Conservation (phyloP, 2,888 invertebrate genomes). For the Drosophila ezoana region DNA sequence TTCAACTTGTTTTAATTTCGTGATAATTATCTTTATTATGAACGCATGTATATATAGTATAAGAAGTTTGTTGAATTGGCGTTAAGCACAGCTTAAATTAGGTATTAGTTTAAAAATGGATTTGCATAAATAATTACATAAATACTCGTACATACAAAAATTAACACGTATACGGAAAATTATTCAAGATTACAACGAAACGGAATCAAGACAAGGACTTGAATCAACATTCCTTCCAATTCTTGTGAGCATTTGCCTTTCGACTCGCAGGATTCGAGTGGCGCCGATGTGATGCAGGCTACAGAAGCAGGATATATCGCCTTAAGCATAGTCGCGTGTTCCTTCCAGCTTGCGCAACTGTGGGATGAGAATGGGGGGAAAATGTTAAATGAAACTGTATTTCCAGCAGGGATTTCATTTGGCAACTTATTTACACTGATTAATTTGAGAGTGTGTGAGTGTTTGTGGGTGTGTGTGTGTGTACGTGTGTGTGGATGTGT, state of each 20-base stretch:
- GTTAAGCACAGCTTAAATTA: constrained; percentile 65
- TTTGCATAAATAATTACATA: constrained; percentile 70
- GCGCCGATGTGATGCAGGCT: constrained; percentile 12
- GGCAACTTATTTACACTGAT: constrained; percentile 44
- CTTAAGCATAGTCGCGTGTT: constrained; percentile 71
- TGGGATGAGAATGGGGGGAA: constrained; percentile 26
- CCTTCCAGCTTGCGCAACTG: constrained; percentile 82
- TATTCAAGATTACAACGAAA: constrained; percentile 47
- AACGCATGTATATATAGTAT: constrained; percentile 32
- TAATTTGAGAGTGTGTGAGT: constrained; percentile 10
- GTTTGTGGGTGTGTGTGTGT: constrained; percentile 9
- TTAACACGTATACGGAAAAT: constrained; percentile 49
- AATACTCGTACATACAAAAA: constrained; percentile 56
- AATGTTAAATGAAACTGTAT: constrained; percentile 4
- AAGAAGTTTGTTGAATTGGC: constrained; percentile 34
- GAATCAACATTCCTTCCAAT: constrained; percentile 16
- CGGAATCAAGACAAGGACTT: constrained; percentile 35
- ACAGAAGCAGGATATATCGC: neutral
- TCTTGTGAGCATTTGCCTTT: constrained; percentile 43
- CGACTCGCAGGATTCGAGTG: constrained; percentile 29
- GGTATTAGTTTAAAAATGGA: constrained; percentile 62
- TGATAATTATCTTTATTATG: constrained; percentile 50
- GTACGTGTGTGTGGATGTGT: neutral
- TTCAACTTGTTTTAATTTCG: no score
- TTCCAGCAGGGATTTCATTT: neutral